Evolutionary conservation across 2,797 vertebrate species (phyloP).

Genomic region (Moxostoma hubbsi): DNA sequence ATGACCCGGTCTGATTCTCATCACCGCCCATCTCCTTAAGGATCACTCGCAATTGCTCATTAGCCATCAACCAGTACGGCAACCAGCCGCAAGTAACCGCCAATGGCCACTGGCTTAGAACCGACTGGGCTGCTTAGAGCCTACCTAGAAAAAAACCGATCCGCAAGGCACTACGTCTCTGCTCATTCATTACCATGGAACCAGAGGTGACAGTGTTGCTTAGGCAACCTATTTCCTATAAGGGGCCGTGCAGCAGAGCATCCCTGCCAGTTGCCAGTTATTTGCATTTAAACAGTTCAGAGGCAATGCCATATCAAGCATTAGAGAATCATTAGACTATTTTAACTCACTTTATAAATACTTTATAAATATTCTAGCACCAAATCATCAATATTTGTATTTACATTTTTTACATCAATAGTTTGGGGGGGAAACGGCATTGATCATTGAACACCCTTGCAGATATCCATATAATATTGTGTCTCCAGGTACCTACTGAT

Average conservation of each 20-base stretch:
- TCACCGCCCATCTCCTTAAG: slow-evolving; percentile 70
- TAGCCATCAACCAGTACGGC: slow-evolving; percentile 70
- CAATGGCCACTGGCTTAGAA: background rate
- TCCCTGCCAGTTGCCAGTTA: background rate
- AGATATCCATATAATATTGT: too few species aligned
- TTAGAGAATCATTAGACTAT: background rate
- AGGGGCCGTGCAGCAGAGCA: background rate
- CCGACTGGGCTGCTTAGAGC: background rate
- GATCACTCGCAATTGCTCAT: slow-evolving; percentile 64
- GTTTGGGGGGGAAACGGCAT: too few species aligned
- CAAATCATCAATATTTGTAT: too few species aligned
- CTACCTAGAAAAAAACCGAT: background rate
- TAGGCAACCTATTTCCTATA: slow-evolving; percentile 23
- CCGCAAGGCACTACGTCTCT: background rate
- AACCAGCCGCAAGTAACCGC: slow-evolving; percentile 46
- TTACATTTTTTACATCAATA: too few species aligned
- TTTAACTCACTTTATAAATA: too few species aligned
- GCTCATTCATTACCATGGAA: slow-evolving; percentile 20
- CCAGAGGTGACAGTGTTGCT: slow-evolving; percentile 34
- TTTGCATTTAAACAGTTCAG: slow-evolving; percentile 22
- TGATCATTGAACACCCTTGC: too few species aligned
- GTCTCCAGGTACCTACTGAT: too few species aligned
- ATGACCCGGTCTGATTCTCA: slow-evolving; percentile 70
- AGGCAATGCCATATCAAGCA: background rate
- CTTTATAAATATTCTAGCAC: too few species aligned